These are phyloP conservation scores for Sturnira hondurensis DNA, from an alignment of 2,113 vertebrate species.

Conservation along the genomic window DNA sequence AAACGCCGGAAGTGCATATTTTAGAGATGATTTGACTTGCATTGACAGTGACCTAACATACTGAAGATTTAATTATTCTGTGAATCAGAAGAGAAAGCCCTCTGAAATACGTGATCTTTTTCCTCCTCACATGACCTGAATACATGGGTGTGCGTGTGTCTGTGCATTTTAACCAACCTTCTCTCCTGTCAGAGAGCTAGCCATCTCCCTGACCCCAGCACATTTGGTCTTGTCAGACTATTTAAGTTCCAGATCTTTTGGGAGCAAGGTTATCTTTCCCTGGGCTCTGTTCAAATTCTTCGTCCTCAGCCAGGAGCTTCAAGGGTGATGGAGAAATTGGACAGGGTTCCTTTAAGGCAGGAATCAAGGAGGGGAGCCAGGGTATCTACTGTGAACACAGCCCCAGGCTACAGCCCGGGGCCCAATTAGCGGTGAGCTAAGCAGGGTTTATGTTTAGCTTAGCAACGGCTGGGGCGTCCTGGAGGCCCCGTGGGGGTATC, in stretches of 20 bases:
- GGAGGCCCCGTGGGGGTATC: background rate
- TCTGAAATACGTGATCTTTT: background rate
- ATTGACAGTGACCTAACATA: background rate
- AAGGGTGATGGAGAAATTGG: background rate
- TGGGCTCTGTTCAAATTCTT: background rate
- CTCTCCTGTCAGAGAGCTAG: background rate
- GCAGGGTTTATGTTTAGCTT: constrained; percentile 78
- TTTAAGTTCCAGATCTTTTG: background rate
- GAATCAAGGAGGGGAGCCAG: background rate
- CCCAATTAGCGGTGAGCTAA: constrained; percentile 68
- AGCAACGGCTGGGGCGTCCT: constrained; percentile 73
- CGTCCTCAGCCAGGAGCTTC: background rate
- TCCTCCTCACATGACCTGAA: background rate
- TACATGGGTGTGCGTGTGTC: background rate
- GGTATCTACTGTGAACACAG: background rate
- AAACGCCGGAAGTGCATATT: background rate
- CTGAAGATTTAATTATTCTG: background rate
- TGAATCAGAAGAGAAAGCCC: background rate
- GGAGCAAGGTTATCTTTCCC: background rate
- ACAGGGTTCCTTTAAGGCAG: constrained; percentile 56
- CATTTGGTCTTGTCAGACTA: background rate
- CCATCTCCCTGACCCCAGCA: background rate
- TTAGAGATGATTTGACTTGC: background rate
- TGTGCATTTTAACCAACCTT: background rate
- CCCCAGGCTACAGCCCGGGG: background rate